Evolutionary conservation across 2,888 invertebrate species (phyloP).

Genomic region (Vandiemenella viatica): DNA sequence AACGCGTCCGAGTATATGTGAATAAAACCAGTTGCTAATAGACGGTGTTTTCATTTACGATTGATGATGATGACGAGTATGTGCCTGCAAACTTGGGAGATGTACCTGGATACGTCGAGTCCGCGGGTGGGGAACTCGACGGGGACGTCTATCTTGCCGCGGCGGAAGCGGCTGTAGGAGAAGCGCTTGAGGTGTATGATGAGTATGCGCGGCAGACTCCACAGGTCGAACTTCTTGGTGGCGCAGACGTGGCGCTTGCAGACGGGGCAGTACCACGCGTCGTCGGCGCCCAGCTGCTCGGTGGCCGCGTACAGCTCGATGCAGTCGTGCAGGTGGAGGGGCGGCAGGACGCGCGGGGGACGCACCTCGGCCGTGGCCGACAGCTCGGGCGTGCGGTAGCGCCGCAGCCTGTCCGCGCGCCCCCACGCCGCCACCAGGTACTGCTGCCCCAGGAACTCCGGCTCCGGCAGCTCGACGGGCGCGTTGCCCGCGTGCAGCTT

Average conservation of each 20-base stretch:
- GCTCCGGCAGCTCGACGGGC: background rate
- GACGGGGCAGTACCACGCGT: slow-evolving; percentile 40
- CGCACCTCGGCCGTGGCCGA: no score
- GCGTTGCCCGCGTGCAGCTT: background rate
- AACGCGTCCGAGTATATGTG: no score
- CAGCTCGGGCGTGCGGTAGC: background rate
- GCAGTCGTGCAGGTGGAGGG: slow-evolving; percentile 34
- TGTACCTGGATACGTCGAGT: slow-evolving; percentile 30
- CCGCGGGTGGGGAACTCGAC: slow-evolving; percentile 28
- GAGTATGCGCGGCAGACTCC: slow-evolving; percentile 38
- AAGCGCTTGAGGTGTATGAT: slow-evolving; percentile 42
- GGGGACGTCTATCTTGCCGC: slow-evolving; percentile 40
- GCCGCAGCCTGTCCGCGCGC: background rate
- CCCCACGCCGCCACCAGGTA: slow-evolving; percentile 14
- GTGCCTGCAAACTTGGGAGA: no score
- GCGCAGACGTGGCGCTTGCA: slow-evolving; percentile 40
- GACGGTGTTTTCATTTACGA: no score
- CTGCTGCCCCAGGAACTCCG: slow-evolving; percentile 12
- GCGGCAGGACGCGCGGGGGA: background rate
- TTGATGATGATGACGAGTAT: no score
- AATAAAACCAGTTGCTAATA: no score
- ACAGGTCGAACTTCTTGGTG: slow-evolving; percentile 42
- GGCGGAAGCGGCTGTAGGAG: slow-evolving; percentile 36
- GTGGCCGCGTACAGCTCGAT: slow-evolving; percentile 36
- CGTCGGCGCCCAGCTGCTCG: slow-evolving; percentile 37